phyloP scores from a whole-genome alignment of 2,888 invertebrate species.

The Peribatodes rhomboidaria region DNA sequence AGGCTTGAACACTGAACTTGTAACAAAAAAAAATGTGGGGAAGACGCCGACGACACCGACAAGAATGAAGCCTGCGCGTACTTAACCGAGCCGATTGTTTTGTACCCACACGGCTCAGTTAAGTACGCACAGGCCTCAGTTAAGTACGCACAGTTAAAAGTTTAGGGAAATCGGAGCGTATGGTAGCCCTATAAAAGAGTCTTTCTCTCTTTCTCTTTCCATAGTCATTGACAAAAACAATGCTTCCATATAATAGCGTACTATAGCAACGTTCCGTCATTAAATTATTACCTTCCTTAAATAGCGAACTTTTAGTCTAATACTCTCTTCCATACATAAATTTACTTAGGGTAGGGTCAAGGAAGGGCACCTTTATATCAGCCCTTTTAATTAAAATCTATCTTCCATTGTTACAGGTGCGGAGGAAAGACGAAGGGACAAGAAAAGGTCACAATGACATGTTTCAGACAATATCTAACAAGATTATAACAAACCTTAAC shows the following conservation, averaged over 20 bases:
- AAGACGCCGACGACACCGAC: no score
- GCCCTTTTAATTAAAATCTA: constrained; percentile 49
- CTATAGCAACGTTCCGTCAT: constrained; percentile 20
- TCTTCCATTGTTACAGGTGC: constrained; percentile 72
- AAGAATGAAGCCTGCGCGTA: no score
- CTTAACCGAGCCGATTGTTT: no score
- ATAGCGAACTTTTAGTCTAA: constrained; percentile 34
- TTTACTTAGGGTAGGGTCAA: constrained; percentile 39
- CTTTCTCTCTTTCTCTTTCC: no score
- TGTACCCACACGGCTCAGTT: no score
- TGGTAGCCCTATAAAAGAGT: no score
- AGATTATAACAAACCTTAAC: constrained; percentile 28
- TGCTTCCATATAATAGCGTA: not conserved
- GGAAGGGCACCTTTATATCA: constrained; percentile 32
- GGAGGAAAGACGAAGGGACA: constrained; percentile 43
- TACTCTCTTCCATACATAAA: constrained; percentile 36
- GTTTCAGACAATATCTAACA: constrained; percentile 38
- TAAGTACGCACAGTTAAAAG: no score
- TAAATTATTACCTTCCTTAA: constrained; percentile 31
- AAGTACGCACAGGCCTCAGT: no score
- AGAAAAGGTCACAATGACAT: constrained; percentile 48
- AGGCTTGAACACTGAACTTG: no score
- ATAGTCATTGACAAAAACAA: not conserved
- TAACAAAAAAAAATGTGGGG: no score
- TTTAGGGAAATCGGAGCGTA: no score